Conservation (phyloP, 1,140 invertebrate genomes). For the Heliconius nattereri region DNA sequence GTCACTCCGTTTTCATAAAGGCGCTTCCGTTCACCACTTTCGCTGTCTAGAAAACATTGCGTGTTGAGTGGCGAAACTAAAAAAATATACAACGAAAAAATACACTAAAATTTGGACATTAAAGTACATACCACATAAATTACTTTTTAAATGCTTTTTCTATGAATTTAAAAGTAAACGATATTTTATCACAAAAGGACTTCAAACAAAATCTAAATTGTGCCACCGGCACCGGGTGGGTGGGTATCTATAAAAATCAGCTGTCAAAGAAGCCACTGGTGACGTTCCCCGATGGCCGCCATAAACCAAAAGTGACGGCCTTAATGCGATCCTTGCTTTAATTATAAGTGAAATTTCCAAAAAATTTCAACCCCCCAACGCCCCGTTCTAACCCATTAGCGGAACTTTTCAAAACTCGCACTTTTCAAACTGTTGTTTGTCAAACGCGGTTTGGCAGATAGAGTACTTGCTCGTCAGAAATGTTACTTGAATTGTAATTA, state of each 20-base stretch:
- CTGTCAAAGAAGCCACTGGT: conserved; percentile 49
- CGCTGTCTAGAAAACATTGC: too few species aligned
- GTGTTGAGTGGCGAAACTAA: too few species aligned
- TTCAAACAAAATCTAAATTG: conserved; percentile 32
- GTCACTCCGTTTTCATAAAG: too few species aligned
- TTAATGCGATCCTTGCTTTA: conserved; percentile 71
- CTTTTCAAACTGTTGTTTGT: conserved; percentile 58
- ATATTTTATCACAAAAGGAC: conserved; percentile 22
- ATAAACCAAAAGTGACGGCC: conserved; percentile 72
- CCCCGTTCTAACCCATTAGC: conserved; percentile 69
- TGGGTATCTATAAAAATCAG: conserved; percentile 56
- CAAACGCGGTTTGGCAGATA: conserved; percentile 33
- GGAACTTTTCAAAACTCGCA: conserved; percentile 63
- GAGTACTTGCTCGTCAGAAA: conserved; percentile 13
- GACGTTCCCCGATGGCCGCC: conserved; percentile 52
- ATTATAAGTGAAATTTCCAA: conserved; percentile 73
- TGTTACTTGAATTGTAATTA: neutral
- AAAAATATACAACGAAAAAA: too few species aligned
- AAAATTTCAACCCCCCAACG: conserved; percentile 59
- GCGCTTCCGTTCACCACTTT: too few species aligned
- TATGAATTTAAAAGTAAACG: neutral
- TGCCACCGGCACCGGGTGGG: conserved; percentile 21
- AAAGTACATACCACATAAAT: neutral
- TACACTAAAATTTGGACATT: too few species aligned
- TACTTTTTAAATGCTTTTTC: neutral